phyloP scores from a whole-genome alignment of 2,888 invertebrate species.

The Ommatoiulus sabulosus region DNA sequence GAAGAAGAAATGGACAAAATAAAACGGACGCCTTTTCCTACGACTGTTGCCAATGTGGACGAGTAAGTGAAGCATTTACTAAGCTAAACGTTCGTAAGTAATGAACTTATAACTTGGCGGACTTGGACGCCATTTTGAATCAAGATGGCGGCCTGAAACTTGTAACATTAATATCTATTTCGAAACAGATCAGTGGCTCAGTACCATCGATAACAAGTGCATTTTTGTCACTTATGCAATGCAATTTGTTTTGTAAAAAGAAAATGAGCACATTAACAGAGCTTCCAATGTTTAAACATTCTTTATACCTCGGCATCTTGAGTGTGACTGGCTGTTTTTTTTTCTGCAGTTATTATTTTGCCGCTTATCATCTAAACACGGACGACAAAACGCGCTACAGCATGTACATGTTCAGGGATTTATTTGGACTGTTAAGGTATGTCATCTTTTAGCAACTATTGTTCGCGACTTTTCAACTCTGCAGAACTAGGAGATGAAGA shows the following conservation, averaged over 20 bases:
- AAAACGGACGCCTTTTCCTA: constrained; percentile 55
- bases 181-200: too few relatives aligned
- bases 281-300: too few relatives aligned
- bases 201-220: too few relatives aligned
- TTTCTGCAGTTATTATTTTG: constrained; percentile 75
- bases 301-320: too few relatives aligned
- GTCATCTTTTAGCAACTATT: background rate
- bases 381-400: constrained; percentile 79
- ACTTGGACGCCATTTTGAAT: too few relatives aligned
- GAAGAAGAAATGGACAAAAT: constrained; percentile 74
- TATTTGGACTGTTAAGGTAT: constrained; percentile 74
- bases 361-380: constrained; percentile 78
- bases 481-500: background rate
- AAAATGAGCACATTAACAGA: too few relatives aligned
- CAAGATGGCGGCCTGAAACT: too few relatives aligned
- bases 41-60: constrained; percentile 62
- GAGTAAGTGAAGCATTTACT: constrained; percentile 61
- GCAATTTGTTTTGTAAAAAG: too few relatives aligned
- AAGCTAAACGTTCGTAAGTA: too few relatives aligned
- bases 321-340: background rate
- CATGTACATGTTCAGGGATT: constrained; percentile 80
- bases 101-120: too few relatives aligned
- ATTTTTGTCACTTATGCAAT: too few relatives aligned
- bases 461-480: constrained; percentile 30
- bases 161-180: too few relatives aligned